Percentiles rank a stretch among this genome's conserved stretches.
These are phyloP conservation scores for Hormiphora californensis DNA, from an alignment of 37 sponge, comb jelly and placozoan species.

Conservation along the genomic window DNA sequence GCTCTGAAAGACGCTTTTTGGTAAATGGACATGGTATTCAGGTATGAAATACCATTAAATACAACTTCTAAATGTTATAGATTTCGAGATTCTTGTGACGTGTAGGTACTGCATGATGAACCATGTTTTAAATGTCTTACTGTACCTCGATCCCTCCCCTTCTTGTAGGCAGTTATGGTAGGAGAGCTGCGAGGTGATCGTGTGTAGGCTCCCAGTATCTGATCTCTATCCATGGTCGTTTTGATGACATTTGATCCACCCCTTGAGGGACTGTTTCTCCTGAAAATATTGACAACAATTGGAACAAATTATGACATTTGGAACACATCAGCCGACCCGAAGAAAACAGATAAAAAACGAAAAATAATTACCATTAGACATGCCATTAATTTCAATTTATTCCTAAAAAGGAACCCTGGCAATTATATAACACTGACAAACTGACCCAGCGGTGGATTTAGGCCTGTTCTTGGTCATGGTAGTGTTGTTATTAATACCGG, in stretches of 20 bases:
- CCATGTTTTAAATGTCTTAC: neutral
- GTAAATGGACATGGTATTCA: neutral
- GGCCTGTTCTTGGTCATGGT: conserved; percentile 13
- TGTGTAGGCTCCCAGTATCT: neutral
- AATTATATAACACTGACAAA: neutral
- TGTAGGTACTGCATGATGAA: neutral
- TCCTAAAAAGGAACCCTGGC: no score
- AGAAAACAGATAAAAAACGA: no score
- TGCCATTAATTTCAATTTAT: no score
- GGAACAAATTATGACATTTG: no score
- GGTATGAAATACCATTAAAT: neutral
- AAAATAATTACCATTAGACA: no score
- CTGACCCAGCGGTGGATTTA: conserved; percentile 12
- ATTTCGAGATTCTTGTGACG: neutral
- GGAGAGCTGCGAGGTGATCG: conserved; percentile 14
- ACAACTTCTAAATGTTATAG: neutral
- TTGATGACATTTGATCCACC: conserved; percentile 21
- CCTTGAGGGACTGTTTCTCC: neutral
- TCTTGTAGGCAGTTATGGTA: conserved; percentile 15
- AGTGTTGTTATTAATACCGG: conserved; percentile 16
- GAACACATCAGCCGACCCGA: no score
- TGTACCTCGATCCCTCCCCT: neutral
- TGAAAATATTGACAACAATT: no score
- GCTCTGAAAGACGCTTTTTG: no score
- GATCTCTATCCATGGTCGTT: conserved; percentile 13